A percentile compares a stretch with the other conserved stretches of the same genome.
Evolutionary conservation across 2,888 invertebrate species (phyloP).

Genomic region (Philaethria dido): DNA sequence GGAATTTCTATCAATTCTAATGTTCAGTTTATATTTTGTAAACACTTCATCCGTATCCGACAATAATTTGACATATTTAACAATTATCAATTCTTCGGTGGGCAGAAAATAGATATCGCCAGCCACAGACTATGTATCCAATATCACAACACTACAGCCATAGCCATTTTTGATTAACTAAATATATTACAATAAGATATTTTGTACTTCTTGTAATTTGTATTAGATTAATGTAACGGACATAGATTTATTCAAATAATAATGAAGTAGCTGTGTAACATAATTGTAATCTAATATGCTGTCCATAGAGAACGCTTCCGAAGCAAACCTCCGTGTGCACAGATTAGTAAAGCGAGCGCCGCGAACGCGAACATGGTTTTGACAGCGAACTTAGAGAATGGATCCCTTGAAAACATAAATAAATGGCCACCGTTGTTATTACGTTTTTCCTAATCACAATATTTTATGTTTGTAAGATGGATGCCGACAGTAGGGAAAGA

Average conservation of each 20-base stretch:
- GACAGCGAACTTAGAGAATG: constrained; percentile 66
- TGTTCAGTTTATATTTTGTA: not conserved
- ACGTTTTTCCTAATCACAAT: constrained; percentile 73
- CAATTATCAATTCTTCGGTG: not conserved
- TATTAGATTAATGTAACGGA: not conserved
- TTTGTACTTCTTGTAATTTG: not conserved
- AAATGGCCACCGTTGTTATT: constrained; percentile 82
- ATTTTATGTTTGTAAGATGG: constrained; percentile 78
- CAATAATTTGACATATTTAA: constrained; percentile 13
- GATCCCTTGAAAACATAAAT: constrained; percentile 77
- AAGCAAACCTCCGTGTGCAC: constrained; percentile 36
- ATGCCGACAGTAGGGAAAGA: constrained; percentile 65
- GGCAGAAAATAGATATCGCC: constrained; percentile 9
- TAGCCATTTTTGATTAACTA: not conserved
- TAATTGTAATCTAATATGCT: not conserved
- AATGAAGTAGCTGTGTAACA: not conserved
- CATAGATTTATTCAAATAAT: not conserved
- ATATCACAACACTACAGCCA: not conserved
- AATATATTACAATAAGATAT: not conserved
- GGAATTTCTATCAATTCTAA: not conserved
- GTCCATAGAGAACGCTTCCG: constrained; percentile 48
- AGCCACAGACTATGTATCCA: not conserved
- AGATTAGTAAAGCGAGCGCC: constrained; percentile 42
- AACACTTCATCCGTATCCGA: not conserved
- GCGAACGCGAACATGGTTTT: constrained; percentile 58